Percentiles rank a stretch among this genome's conserved stretches.
These are phyloP conservation scores for Amphiprion percula DNA, from an alignment of 2,113 vertebrate genomes.

Conservation along the genomic window DNA sequence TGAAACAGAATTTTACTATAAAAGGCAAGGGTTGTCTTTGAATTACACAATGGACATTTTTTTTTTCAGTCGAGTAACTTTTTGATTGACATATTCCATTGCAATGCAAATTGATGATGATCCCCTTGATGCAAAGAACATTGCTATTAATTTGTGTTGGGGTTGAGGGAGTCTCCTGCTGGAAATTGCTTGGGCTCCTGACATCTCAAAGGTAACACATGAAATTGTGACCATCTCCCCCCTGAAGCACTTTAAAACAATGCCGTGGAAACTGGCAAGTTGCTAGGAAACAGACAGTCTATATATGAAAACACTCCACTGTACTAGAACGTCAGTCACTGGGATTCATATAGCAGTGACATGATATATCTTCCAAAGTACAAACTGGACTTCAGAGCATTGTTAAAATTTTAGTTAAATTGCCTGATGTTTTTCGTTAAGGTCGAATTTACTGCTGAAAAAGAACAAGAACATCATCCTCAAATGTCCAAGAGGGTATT, in stretches of 20 bases:
- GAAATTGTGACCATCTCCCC: constrained; percentile 51
- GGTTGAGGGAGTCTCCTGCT: constrained; percentile 57
- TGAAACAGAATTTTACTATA: constrained; percentile 12
- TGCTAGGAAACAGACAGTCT: constrained; percentile 82
- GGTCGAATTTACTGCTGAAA: background rate
- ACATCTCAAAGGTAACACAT: constrained; percentile 59
- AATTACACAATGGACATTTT: constrained; percentile 45
- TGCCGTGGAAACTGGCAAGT: constrained; percentile 67
- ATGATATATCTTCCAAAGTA: constrained; percentile 8
- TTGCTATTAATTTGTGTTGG: constrained; percentile 70
- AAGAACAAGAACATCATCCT: constrained; percentile 2
- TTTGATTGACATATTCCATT: constrained; percentile 62
- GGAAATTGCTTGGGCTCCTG: constrained; percentile 62
- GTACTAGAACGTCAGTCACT: constrained; percentile 34
- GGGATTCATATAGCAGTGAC: constrained; percentile 33
- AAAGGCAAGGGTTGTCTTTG: constrained; percentile 21
- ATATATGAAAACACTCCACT: constrained; percentile 40
- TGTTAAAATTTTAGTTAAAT: constrained; percentile 5
- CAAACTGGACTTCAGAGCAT: background rate
- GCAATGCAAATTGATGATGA: constrained; percentile 58
- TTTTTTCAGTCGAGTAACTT: constrained; percentile 26
- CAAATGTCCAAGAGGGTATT: background rate
- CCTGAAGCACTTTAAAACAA: constrained; percentile 62
- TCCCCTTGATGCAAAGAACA: constrained; percentile 61
- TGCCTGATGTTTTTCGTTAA: constrained; percentile 1